Percentiles rank a stretch among this genome's conserved stretches.
Conservation (phyloP, 2,888 invertebrate species). For the Andrena camellia region DNA sequence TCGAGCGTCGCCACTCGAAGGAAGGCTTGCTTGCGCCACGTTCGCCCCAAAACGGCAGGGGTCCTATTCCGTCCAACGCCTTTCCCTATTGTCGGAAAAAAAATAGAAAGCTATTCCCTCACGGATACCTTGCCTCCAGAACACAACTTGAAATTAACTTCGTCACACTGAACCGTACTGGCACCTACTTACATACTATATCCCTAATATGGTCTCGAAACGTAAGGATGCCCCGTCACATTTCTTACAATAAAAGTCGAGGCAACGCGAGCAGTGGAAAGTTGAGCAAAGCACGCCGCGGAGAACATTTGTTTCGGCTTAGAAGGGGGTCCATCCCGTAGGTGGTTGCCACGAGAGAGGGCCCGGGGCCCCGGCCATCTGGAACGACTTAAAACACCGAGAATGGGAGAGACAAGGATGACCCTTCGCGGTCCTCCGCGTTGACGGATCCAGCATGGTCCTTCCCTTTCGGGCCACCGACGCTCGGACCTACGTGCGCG, state of each 20-base stretch:
- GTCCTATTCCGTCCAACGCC: neutral
- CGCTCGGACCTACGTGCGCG: conserved; percentile 33
- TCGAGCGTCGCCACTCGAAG: conserved; percentile 32
- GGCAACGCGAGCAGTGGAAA: neutral
- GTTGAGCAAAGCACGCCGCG: conserved; percentile 3
- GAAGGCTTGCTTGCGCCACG: neutral
- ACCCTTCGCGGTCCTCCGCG: conserved; percentile 21
- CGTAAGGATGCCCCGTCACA: too few species aligned
- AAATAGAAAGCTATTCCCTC: neutral
- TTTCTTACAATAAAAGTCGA: conserved; percentile 2
- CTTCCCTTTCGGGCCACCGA: conserved; percentile 20
- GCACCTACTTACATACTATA: too few species aligned
- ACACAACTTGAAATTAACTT: conserved; percentile 2
- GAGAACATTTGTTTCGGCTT: conserved; percentile 76
- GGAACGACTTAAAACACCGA: conserved; percentile 79
- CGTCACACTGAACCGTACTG: too few species aligned
- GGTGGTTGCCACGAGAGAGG: conserved; percentile 45
- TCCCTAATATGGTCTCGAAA: too few species aligned
- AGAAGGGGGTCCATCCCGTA: conserved; percentile 52
- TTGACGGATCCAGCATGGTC: conserved; percentile 13
- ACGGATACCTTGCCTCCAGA: neutral
- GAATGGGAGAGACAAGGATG: conserved; percentile 44
- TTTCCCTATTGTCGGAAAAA: neutral
- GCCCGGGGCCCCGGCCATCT: conserved; percentile 71
- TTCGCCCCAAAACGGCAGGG: neutral